These are phyloP conservation scores for Trichomalopsis sarcophagae DNA, from an alignment of 1,140 invertebrate genomes.

Conservation along the genomic window DNA sequence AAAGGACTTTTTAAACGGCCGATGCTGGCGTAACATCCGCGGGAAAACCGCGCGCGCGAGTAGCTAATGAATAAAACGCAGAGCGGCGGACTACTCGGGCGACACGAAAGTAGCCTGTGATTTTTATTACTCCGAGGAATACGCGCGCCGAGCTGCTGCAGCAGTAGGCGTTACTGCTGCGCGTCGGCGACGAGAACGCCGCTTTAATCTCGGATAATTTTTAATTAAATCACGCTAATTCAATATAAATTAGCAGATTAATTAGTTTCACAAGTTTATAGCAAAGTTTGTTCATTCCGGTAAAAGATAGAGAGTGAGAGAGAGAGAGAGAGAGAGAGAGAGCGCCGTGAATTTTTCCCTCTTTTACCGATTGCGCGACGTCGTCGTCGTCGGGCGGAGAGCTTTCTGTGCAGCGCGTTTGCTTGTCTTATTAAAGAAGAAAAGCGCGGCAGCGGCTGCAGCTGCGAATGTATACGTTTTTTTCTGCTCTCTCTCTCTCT, in stretches of 20 bases:
- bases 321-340: too few species aligned
- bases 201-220: conserved; percentile 50
- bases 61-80: neutral
- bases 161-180: neutral
- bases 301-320: neutral
- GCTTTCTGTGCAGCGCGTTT: neutral
- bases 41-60: too few species aligned
- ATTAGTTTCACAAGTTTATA: conserved; percentile 48
- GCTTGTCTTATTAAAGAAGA: conserved; percentile 17
- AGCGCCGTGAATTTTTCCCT: neutral
- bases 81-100: neutral
- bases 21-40: too few species aligned
- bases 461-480: neutral
- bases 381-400: too few species aligned
- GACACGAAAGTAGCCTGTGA: conserved; percentile 7
- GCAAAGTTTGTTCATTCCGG: conserved; percentile 46
- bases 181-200: neutral
- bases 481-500: neutral
- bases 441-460: neutral
- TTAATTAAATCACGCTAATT: conserved; percentile 51
- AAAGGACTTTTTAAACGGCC: conserved; percentile 3
- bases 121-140: conserved; percentile 27
- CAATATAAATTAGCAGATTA: conserved; percentile 53
- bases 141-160: neutral
- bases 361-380: conserved; percentile 6